These are phyloP conservation scores for Andricus quercusramuli DNA, from an alignment of 2,888 invertebrate species.

Conservation along the genomic window DNA sequence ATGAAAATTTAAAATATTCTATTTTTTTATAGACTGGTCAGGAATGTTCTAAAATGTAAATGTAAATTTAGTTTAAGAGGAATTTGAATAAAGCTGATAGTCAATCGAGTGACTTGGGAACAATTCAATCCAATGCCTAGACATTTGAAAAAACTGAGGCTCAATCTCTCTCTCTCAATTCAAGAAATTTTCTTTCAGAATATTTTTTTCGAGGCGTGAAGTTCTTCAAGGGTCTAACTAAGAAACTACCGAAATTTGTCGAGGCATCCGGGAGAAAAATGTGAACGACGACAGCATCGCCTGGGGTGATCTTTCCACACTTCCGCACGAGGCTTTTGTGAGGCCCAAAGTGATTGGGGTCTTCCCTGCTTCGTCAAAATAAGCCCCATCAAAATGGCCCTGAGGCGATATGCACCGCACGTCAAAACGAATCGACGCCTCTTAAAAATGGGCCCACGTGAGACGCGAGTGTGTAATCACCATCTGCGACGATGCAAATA, in stretches of 20 bases:
- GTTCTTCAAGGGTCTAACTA: no score
- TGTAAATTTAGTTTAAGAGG: no score
- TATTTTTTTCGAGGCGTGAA: no score
- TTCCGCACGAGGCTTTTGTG: conserved; percentile 36
- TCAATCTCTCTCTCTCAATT: no score
- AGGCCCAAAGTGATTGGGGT: conserved; percentile 32
- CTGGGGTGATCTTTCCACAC: conserved; percentile 33
- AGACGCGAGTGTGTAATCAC: conserved; percentile 35
- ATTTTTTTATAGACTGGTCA: no score
- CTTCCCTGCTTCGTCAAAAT: conserved; percentile 37
- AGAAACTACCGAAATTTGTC: conserved; percentile 8
- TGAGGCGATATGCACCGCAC: conserved; percentile 20
- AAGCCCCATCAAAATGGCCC: conserved; percentile 16
- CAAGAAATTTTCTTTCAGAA: no score
- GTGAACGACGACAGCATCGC: conserved; percentile 11
- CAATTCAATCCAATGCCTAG: no score
- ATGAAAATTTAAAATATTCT: no score
- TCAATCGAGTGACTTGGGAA: no score
- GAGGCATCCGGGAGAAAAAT: not conserved
- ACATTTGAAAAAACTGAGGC: no score
- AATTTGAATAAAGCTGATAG: no score
- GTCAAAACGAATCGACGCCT: conserved; percentile 39
- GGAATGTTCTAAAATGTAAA: no score
- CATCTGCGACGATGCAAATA: conserved; percentile 41
- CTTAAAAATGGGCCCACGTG: conserved; percentile 21